Evolutionary conservation across 1,140 invertebrate species (phyloP).

Genomic region (Ericerus pela): DNA sequence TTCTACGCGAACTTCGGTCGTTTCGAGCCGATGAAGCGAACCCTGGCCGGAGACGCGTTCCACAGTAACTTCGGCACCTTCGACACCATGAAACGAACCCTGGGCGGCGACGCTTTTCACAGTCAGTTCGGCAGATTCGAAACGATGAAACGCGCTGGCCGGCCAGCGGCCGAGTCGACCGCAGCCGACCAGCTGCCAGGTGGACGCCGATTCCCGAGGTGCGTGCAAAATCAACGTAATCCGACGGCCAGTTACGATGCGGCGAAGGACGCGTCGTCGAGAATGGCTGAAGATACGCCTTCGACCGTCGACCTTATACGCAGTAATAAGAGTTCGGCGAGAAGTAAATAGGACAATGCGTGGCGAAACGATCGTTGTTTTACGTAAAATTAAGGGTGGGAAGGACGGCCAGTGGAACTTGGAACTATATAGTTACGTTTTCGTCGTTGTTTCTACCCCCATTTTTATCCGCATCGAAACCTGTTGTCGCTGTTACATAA

Average conservation of each 20-base stretch:
- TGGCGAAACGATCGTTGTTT: too few species aligned
- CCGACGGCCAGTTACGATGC: background rate
- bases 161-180: slow-evolving; percentile 32
- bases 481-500: too few species aligned
- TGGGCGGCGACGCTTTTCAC: slow-evolving; percentile 16
- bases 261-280: too few species aligned
- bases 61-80: slow-evolving; percentile 26
- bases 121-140: slow-evolving; percentile 36
- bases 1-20: background rate
- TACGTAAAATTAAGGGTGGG: too few species aligned
- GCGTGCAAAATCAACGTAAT: slow-evolving; percentile 34
- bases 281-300: too few species aligned
- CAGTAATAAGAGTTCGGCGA: too few species aligned
- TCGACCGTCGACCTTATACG: too few species aligned
- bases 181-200: slow-evolving; percentile 34
- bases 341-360: too few species aligned
- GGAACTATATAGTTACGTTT: too few species aligned
- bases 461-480: too few species aligned
- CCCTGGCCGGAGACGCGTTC: slow-evolving; percentile 28
- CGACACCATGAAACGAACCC: slow-evolving; percentile 28
- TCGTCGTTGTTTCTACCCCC: too few species aligned
- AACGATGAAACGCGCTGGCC: slow-evolving; percentile 30
- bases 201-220: slow-evolving; percentile 33
- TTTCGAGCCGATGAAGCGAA: slow-evolving; percentile 16
- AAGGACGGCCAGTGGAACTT: too few species aligned